Evolutionary conservation across 2,888 invertebrate species (phyloP).

Genomic region (Euphydryas editha): DNA sequence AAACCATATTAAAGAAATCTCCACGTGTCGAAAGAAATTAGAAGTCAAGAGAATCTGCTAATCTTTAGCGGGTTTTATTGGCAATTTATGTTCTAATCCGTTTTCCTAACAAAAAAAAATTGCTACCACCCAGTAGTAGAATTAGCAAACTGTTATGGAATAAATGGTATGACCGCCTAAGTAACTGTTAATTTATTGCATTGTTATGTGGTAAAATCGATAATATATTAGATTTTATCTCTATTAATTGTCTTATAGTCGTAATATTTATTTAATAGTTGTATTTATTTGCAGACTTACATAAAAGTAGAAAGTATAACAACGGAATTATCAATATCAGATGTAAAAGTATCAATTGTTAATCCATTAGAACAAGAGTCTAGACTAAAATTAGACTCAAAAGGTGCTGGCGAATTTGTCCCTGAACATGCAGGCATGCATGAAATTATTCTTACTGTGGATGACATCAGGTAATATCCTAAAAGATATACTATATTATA

Average conservation of each 20-base stretch:
- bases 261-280: neutral
- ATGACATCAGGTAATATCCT: constrained; percentile 71
- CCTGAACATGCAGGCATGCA: constrained; percentile 97
- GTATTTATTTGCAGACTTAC: constrained; percentile 83
- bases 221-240: no score
- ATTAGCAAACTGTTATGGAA: no score
- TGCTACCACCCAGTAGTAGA: no score
- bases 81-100: no score
- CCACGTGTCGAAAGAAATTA: no score
- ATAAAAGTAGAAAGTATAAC: constrained; percentile 90
- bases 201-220: neutral
- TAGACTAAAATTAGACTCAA: constrained; percentile 85
- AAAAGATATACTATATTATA: constrained; percentile 11
- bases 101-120: no score
- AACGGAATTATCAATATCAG: constrained; percentile 87
- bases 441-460: constrained; percentile 87
- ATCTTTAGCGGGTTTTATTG: no score
- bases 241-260: no score
- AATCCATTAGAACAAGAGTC: constrained; percentile 89
- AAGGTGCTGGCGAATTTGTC: constrained; percentile 92
- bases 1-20: no score
- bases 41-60: no score
- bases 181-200: neutral
- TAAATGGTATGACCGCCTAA: no score
- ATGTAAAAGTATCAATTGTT: constrained; percentile 89